Evolutionary conservation across 2,797 vertebrate species (phyloP).

Genomic region (Erpetoichthys calabaricus): DNA sequence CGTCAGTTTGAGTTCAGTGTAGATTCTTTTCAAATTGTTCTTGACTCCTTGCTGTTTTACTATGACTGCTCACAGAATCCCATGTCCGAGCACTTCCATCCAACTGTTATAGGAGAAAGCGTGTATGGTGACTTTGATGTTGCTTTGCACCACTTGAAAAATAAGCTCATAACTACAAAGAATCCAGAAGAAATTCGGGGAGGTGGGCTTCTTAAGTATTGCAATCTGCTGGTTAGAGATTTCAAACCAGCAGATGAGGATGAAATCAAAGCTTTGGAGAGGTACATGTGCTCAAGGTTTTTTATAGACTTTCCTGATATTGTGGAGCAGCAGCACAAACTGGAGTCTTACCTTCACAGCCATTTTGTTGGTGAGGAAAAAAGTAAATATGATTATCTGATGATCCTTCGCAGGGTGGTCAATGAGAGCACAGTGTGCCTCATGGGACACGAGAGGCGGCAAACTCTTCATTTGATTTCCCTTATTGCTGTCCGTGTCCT

Average conservation of each 20-base stretch:
- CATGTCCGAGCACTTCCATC: slow-evolving; percentile 68
- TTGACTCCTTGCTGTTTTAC: slow-evolving; percentile 78
- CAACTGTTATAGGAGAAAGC: slow-evolving; percentile 75
- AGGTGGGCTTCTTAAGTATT: slow-evolving; percentile 91
- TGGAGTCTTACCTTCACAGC: slow-evolving; percentile 93
- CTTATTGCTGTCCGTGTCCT: slow-evolving; percentile 77
- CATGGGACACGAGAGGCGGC: slow-evolving; percentile 88
- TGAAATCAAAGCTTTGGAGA: slow-evolving; percentile 80
- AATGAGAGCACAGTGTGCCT: slow-evolving; percentile 96
- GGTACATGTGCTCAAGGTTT: slow-evolving; percentile 96
- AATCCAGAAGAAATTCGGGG: slow-evolving; percentile 91
- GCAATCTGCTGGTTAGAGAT: slow-evolving; percentile 83
- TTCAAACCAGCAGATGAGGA: slow-evolving; percentile 71
- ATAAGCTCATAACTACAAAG: slow-evolving; percentile 86
- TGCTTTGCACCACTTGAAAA: slow-evolving; percentile 72
- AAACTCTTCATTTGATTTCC: slow-evolving; percentile 89
- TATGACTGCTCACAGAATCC: slow-evolving; percentile 60
- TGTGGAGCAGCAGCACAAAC: slow-evolving; percentile 81
- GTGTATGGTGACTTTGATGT: slow-evolving; percentile 78
- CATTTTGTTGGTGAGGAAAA: slow-evolving; percentile 89
- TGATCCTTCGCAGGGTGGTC: slow-evolving; percentile 81
- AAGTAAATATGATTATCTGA: slow-evolving; percentile 94
- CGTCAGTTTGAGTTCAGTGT: slow-evolving; percentile 96
- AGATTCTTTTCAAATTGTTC: slow-evolving; percentile 92
- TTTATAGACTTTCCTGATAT: slow-evolving; percentile 98